These are phyloP conservation scores for Andrena haemorrhoa DNA, from an alignment of 2,888 invertebrate species.

Conservation along the genomic window DNA sequence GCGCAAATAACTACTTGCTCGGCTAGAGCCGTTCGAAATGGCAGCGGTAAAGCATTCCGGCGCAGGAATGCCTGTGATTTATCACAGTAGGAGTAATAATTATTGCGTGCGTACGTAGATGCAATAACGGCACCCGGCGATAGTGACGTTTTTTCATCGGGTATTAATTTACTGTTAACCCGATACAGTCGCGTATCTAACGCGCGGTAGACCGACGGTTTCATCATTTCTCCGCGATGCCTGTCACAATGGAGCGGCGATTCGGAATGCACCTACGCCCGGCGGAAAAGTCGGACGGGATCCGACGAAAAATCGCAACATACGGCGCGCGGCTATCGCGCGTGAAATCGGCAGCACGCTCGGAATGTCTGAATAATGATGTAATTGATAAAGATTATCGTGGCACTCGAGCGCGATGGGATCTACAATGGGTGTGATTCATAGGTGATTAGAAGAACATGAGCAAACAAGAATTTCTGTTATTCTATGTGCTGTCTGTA, in stretches of 20 bases:
- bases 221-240: conserved; percentile 12
- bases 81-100: conserved; percentile 49
- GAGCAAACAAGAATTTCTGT: conserved; percentile 1
- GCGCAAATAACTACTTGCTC: conserved; percentile 61
- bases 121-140: conserved; percentile 42
- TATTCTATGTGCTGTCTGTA: neutral
- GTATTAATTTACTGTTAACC: conserved; percentile 44
- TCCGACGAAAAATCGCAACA: neutral
- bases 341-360: neutral
- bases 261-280: neutral
- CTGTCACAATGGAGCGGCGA: conserved; percentile 10
- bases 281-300: neutral
- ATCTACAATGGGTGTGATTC: conserved; percentile 54
- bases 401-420: conserved; percentile 13
- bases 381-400: conserved; percentile 62
- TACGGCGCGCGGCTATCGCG: neutral
- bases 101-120: conserved; percentile 40
- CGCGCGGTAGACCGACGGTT: conserved; percentile 1
- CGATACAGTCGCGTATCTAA: conserved; percentile 5
- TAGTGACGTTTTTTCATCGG: conserved; percentile 36
- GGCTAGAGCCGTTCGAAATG: conserved; percentile 52
- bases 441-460: conserved; percentile 34
- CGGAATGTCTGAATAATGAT: conserved; percentile 41
- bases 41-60: conserved; percentile 52
- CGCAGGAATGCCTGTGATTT: conserved; percentile 57